These are phyloP conservation scores for Sminthopsis crassicaudata DNA, from an alignment of 2,113 vertebrate genomes.

Conservation along the genomic window DNA sequence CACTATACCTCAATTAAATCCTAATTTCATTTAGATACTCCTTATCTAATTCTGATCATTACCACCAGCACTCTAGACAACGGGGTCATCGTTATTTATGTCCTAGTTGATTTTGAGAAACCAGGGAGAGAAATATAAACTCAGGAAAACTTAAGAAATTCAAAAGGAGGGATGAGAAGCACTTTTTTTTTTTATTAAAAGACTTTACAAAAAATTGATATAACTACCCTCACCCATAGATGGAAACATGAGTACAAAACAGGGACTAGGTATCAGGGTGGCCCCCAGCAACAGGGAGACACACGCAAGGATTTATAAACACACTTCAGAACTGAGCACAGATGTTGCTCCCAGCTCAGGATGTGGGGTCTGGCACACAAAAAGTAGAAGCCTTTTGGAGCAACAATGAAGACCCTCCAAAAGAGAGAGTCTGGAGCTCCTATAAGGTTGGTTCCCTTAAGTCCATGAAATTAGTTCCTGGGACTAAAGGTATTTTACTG, in stretches of 20 bases:
- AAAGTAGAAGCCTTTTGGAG: constrained; percentile 29
- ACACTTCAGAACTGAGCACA: background rate
- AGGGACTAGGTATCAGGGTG: background rate
- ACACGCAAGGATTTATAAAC: constrained; percentile 6
- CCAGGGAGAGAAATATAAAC: background rate
- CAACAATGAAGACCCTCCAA: background rate
- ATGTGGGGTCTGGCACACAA: background rate
- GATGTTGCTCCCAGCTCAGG: constrained; percentile 5
- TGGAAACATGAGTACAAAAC: constrained; percentile 1
- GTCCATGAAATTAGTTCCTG: constrained; percentile 1
- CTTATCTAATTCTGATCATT: too few species aligned
- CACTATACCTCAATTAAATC: too few species aligned
- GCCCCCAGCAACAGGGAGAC: background rate
- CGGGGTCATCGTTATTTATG: background rate
- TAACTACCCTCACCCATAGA: background rate
- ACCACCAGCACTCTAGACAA: background rate
- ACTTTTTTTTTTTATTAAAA: constrained; percentile 59
- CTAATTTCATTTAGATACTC: too few species aligned
- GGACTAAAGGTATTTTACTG: constrained; percentile 42
- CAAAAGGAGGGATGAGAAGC: constrained; percentile 21
- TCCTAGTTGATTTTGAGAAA: background rate
- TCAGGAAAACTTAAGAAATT: background rate
- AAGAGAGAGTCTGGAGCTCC: background rate
- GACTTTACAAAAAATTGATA: constrained; percentile 42
- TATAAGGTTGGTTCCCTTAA: constrained; percentile 19